Conservation (phyloP, 2,113 vertebrate genomes). For the Periophthalmodon schlosseri region DNA sequence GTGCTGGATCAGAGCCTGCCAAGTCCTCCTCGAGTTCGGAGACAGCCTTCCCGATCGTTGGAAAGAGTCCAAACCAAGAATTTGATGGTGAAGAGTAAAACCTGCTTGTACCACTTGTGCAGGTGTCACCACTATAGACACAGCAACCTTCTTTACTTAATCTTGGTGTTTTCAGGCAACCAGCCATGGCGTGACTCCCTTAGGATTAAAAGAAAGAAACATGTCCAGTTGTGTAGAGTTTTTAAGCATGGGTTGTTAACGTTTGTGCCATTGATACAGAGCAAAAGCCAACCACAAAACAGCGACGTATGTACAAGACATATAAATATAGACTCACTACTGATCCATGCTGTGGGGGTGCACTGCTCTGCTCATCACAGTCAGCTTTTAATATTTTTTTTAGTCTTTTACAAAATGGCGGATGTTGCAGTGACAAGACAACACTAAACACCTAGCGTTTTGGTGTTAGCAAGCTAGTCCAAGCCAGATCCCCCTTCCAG, state of each 20-base stretch:
- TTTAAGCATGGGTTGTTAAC: constrained; percentile 16
- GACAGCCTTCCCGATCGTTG: constrained; percentile 25
- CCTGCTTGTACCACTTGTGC: constrained; percentile 66
- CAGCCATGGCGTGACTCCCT: constrained; percentile 99
- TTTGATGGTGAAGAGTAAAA: constrained; percentile 64
- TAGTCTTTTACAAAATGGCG: constrained; percentile 76
- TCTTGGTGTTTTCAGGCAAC: constrained; percentile 87
- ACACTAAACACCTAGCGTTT: constrained; percentile 65
- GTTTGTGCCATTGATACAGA: constrained; percentile 59
- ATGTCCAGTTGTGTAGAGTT: constrained; percentile 67
- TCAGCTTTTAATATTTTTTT: constrained; percentile 58
- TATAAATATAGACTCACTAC: constrained; percentile 74
- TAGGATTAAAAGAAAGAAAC: constrained; percentile 75
- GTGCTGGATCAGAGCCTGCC: constrained; percentile 32
- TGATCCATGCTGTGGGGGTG: constrained; percentile 84
- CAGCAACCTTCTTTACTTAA: constrained; percentile 53
- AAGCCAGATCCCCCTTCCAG: constrained; percentile 55
- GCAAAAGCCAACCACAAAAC: constrained; percentile 76
- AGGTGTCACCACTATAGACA: constrained; percentile 81
- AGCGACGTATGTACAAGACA: constrained; percentile 75
- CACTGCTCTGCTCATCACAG: constrained; percentile 55
- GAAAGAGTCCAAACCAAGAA: constrained; percentile 10
- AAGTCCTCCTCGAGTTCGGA: constrained; percentile 23
- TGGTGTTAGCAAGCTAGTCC: constrained; percentile 72
- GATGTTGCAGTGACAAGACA: constrained; percentile 67